Evolutionary conservation across 2,113 vertebrate genomes (phyloP).

Genomic region (Spilogale gracilis): DNA sequence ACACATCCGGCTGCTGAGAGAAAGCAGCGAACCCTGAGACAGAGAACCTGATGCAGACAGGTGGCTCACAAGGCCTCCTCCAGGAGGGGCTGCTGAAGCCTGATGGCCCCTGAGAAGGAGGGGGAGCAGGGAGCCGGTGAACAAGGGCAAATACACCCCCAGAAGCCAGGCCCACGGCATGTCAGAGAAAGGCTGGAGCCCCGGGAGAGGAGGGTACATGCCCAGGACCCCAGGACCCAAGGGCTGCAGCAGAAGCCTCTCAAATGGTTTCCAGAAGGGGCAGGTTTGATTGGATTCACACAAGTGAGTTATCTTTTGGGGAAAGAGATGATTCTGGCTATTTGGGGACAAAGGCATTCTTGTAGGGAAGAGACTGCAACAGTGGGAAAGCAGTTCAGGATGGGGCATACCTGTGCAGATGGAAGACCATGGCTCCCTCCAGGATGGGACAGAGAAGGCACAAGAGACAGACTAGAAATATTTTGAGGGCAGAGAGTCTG

Average conservation of each 20-base stretch:
- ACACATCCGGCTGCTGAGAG: not conserved
- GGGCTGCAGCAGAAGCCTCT: too few species aligned
- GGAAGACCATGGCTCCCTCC: not conserved
- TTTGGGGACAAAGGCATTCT: not conserved
- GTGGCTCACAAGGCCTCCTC: not conserved
- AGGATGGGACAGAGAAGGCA: not conserved
- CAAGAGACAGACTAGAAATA: not conserved
- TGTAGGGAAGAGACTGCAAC: accelerated
- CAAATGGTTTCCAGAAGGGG: not conserved
- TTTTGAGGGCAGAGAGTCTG: not conserved
- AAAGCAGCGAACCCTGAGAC: not conserved
- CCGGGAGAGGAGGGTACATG: accelerated
- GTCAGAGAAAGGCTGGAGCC: not conserved
- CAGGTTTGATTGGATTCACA: not conserved
- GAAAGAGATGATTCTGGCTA: not conserved
- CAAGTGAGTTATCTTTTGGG: not conserved
- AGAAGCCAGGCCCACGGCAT: not conserved
- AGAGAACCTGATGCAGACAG: too few species aligned
- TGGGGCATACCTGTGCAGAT: not conserved
- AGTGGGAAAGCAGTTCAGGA: not conserved
- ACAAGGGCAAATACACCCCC: not conserved
- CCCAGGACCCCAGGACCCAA: not conserved
- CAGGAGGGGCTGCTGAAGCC: not conserved
- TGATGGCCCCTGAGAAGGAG: not conserved
- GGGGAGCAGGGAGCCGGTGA: not conserved